These are phyloP conservation scores for Semnopithecus entellus DNA, from an alignment of 2,113 vertebrate species.

Conservation along the genomic window DNA sequence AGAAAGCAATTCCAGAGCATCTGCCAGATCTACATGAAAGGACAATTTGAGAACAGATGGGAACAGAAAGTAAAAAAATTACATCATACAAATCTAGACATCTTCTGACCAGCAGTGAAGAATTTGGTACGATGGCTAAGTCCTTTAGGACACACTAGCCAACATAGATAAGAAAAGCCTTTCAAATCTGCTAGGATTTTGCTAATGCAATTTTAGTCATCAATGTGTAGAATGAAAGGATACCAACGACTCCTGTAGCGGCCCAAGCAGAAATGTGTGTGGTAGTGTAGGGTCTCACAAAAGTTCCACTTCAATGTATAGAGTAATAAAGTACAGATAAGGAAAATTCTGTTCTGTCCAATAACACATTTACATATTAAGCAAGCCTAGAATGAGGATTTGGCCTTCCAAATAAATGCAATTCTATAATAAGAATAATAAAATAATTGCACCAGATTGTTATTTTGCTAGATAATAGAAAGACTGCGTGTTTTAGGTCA, in stretches of 20 bases:
- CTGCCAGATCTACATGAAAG: neutral
- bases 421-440: neutral
- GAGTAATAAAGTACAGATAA: neutral
- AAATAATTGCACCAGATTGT: neutral
- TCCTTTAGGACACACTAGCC: neutral
- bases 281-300: neutral
- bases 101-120: slow-evolving; percentile 10
- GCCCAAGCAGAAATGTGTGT: neutral
- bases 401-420: neutral
- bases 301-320: neutral
- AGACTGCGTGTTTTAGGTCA: neutral
- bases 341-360: neutral
- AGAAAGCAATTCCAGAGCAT: neutral
- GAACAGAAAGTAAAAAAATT: neutral
- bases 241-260: neutral
- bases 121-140: neutral
- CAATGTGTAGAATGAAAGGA: neutral
- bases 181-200: slow-evolving; percentile 6
- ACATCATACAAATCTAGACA: neutral
- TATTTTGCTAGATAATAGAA: neutral
- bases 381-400: neutral
- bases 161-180: neutral
- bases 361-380: neutral
- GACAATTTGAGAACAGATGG: slow-evolving; percentile 1
- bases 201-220: slow-evolving; percentile 13